These are phyloP conservation scores for Phyllostomus discolor DNA, from an alignment of 2,113 vertebrate species.

Conservation along the genomic window DNA sequence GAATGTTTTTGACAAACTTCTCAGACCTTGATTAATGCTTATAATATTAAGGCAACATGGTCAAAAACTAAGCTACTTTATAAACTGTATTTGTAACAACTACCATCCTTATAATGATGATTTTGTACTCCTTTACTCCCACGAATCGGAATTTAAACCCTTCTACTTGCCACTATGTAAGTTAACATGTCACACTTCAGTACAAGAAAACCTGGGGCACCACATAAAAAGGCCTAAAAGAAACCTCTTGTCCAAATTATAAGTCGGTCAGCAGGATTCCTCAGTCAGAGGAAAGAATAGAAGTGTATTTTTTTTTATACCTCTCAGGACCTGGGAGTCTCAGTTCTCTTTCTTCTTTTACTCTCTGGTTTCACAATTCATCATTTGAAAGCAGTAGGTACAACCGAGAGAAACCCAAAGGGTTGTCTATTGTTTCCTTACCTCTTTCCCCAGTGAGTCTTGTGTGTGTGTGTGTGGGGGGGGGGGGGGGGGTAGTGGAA, in stretches of 20 bases:
- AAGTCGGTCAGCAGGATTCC: slow-evolving; percentile 16
- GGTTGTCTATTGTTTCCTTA: background rate
- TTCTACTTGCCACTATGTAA: background rate
- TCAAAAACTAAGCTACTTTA: background rate
- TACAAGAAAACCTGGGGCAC: slow-evolving; percentile 8
- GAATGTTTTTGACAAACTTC: background rate
- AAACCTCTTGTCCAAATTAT: slow-evolving; percentile 16
- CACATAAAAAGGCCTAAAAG: background rate
- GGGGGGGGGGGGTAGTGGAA: background rate
- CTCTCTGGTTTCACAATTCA: background rate
- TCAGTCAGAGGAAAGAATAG: background rate
- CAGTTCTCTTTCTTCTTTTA: slow-evolving; percentile 17
- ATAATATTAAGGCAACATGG: background rate
- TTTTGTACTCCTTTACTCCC: background rate
- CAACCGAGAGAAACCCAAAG: background rate
- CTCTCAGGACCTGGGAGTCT: background rate
- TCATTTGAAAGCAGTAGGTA: background rate
- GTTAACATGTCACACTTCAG: background rate
- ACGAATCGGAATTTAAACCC: background rate
- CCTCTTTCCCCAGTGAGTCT: background rate
- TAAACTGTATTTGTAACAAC: background rate
- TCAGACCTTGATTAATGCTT: background rate
- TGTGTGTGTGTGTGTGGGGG: background rate
- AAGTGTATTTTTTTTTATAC: background rate
- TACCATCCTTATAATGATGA: background rate